phyloP scores from a whole-genome alignment of 2,797 vertebrate species.

The Melanotaenia parkinsoni region DNA sequence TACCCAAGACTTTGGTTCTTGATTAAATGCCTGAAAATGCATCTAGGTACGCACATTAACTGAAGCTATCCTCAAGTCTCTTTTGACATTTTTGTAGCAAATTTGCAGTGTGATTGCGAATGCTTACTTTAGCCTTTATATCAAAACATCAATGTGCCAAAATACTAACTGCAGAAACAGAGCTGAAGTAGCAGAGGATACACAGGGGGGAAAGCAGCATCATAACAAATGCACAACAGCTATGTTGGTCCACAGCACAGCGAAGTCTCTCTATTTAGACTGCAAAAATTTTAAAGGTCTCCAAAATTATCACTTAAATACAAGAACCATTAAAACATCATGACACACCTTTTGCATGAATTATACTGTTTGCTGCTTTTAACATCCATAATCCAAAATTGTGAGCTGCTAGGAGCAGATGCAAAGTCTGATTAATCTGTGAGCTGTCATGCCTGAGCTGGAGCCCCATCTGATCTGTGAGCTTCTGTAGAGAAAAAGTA shows the following conservation, averaged over 20 bases:
- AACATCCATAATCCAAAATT: background rate
- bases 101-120: background rate
- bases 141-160: no score
- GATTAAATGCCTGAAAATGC: background rate
- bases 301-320: background rate
- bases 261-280: background rate
- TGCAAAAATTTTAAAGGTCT: background rate
- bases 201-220: no score
- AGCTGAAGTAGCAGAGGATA: background rate
- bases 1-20: conserved; percentile 1
- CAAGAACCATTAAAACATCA: no score
- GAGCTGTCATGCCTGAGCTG: background rate
- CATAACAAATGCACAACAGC: background rate
- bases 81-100: no score
- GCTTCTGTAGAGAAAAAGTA: background rate
- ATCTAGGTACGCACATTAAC: background rate
- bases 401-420: background rate
- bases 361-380: background rate
- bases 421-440: background rate
- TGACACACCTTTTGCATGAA: no score
- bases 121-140: no score
- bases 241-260: background rate
- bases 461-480: background rate
- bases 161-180: background rate
- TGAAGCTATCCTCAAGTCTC: no score